A percentile compares a stretch with the other conserved stretches of the same genome.
These are phyloP conservation scores for Bergia sp. DNA, from an alignment of 92 coral and sea anemone species.

Conservation along the genomic window DNA sequence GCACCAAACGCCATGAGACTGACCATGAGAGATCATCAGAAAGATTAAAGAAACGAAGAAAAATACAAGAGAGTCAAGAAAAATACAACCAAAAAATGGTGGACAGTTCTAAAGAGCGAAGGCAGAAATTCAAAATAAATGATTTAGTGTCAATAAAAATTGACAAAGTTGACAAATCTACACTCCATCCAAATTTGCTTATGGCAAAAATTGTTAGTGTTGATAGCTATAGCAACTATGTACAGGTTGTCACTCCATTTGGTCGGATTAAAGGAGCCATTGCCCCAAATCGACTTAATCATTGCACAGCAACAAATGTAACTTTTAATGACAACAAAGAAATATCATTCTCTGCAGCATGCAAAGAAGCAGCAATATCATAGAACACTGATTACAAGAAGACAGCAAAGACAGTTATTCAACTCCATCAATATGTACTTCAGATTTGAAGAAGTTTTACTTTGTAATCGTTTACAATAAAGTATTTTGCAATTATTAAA, in stretches of 20 bases:
- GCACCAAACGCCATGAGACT: no score
- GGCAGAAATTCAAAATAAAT: background rate
- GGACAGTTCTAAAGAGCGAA: background rate
- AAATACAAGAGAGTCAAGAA: conserved; percentile 4
- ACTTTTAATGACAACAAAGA: no score
- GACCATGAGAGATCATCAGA: no score
- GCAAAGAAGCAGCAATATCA: no score
- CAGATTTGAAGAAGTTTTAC: no score
- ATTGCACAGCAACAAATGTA: conserved; percentile 8
- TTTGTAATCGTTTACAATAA: no score
- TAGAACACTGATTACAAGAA: no score
- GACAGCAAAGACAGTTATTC: no score
- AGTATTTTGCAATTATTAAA: no score
- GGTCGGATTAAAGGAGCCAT: background rate
- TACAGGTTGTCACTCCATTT: conserved; percentile 17
- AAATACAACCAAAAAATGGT: conserved; percentile 12
- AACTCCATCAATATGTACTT: no score
- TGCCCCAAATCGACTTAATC: background rate
- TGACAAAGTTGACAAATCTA: conserved; percentile 3
- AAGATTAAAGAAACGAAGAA: background rate
- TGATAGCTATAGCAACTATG: conserved; percentile 4
- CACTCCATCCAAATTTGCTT: conserved; percentile 15
- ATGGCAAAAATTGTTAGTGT: background rate
- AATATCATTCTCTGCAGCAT: no score
- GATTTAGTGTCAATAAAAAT: conserved; percentile 1